Evolutionary conservation across 2,797 vertebrate species (phyloP), one percentile per base, ranked within the genome.

Genomic region (Gymnoscopelus microlampas): DNA sequence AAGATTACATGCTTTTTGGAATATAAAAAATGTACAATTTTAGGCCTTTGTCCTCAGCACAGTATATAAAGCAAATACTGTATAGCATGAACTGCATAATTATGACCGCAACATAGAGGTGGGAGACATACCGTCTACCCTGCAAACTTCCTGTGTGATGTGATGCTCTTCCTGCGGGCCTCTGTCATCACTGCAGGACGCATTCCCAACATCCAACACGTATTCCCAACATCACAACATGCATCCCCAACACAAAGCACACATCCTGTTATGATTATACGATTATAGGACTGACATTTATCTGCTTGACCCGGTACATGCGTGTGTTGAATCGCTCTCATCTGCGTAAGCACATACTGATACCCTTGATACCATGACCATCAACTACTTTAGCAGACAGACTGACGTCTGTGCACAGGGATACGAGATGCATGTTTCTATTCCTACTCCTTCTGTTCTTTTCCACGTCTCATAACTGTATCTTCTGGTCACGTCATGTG

Each of bases 131-230:
- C 77, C 77, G 75, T 85, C 75, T 86, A 66, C 78, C 51, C 72
- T 67, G 70, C 63, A 62, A 32, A 60, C 58, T 62, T 82, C 71
- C 68, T 61, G 47, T 54, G 79, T 78, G 79, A 85, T 74, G 5
- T 35, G 78, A 86, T 83, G 78, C 80, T 79, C 75, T 88, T 92
- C 76, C 85, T 84, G 94, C 94, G 91, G 81, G 0, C 39, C 77
- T 91, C 76, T 66, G 80, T 90, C 89, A 88, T 79, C 70, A 10
- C 86, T 3, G 84, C 78, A 63, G 83, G 80, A 8, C 9, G 1
- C 39, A 9, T 44, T 7, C 7, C 7, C 39, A 9, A 44, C 76
- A 75, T 79, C 77, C 63, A 67, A 70, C 88, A 86, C 87, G 87
- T 73, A 82, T 85, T 82, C 84, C 78, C 53, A 59, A 88, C 85